A percentile compares a stretch with the other conserved stretches of the same genome.
These are phyloP conservation scores for Apostichopus japonicus DNA, from an alignment of 35 echinoderm and acorn worm genomes.

Conservation along the genomic window DNA sequence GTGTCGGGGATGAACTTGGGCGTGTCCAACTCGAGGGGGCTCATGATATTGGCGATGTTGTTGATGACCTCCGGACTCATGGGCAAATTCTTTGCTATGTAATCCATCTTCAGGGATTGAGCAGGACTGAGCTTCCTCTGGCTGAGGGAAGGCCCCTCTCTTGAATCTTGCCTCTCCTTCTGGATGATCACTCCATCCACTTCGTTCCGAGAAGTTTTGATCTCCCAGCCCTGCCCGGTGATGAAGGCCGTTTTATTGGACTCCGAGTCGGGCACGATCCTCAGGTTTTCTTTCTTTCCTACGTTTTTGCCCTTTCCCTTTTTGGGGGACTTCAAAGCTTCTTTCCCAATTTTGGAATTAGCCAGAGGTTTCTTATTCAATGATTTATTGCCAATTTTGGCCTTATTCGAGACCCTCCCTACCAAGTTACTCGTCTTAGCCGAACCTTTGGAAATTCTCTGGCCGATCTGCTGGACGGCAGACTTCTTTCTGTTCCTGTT, in stretches of 20 bases:
- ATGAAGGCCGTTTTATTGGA: constrained; percentile 90
- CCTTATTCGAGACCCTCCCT: constrained; percentile 5
- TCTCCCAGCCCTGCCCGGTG: constrained; percentile 93
- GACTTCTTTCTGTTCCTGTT: constrained; percentile 43
- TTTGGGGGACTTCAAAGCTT: constrained; percentile 6
- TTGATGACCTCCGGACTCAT: constrained; percentile 73
- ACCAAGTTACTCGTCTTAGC: neutral
- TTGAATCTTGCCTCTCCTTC: neutral
- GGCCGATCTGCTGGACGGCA: constrained; percentile 9
- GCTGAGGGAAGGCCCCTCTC: neutral
- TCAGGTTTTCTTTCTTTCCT: constrained; percentile 51
- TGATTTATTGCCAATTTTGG: neutral
- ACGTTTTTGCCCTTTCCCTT: constrained; percentile 32
- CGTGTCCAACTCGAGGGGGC: constrained; percentile 73
- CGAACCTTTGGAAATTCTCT: neutral
- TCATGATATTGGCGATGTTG: constrained; percentile 78
- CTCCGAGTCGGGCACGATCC: constrained; percentile 73
- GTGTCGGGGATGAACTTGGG: constrained; percentile 91
- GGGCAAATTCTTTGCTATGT: constrained; percentile 52
- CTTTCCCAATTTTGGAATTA: constrained; percentile 24
- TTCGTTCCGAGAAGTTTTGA: constrained; percentile 86
- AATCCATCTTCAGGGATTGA: constrained; percentile 74
- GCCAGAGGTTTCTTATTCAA: constrained; percentile 14
- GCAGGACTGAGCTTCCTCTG: constrained; percentile 74
- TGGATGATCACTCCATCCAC: constrained; percentile 77